A percentile compares a stretch with the other conserved stretches of the same genome.
Conservation (phyloP, 2,113 vertebrate species). For the Anarrhichthys ocellatus region DNA sequence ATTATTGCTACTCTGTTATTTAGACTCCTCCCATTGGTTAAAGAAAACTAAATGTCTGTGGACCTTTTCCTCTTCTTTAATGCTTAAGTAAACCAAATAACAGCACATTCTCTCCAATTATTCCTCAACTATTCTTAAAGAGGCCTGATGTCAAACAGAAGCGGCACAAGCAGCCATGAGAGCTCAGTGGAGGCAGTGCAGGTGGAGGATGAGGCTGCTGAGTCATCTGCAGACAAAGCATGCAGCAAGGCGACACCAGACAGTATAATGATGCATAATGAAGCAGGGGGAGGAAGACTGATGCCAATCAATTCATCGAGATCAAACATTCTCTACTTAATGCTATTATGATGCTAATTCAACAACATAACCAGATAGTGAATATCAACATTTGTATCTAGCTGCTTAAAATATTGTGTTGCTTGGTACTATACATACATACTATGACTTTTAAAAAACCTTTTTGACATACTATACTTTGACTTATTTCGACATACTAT, state of each 20-base stretch:
- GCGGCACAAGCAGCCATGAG: conserved; percentile 23
- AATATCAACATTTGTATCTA: background rate
- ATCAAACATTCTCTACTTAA: conserved; percentile 6
- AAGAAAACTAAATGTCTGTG: conserved; percentile 12
- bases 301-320: background rate
- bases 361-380: background rate
- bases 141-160: conserved; percentile 25
- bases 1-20: conserved; percentile 29
- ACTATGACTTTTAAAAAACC: too few species aligned
- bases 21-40: conserved; percentile 13
- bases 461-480: too few species aligned
- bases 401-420: background rate
- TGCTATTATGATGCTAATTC: background rate
- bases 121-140: conserved; percentile 26
- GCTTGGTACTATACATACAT: too few species aligned
- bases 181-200: conserved; percentile 5
- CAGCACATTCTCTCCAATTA: conserved; percentile 43
- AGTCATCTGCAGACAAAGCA: conserved; percentile 53
- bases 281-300: conserved; percentile 6
- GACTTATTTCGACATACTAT: too few species aligned
- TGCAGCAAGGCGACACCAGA: conserved; percentile 22
- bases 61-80: conserved; percentile 4
- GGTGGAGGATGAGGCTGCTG: conserved; percentile 36
- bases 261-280: conserved; percentile 25
- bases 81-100: conserved; percentile 17